Evolutionary conservation across 1,140 invertebrate genomes (phyloP), one percentile per base, ranked within the genome.

Genomic region (Drosophila miranda): DNA sequence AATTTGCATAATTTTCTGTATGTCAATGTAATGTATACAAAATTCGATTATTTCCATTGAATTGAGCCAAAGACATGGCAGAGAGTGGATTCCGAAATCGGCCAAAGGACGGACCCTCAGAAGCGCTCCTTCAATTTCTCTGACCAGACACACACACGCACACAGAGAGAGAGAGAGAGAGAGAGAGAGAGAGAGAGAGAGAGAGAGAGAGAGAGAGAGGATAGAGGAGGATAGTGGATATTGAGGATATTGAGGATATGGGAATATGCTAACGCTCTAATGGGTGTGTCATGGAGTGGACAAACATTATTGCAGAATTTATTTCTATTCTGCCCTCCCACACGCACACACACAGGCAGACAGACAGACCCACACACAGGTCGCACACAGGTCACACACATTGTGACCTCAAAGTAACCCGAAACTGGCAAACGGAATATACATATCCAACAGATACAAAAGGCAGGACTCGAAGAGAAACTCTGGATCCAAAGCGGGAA

Each of bases 41-140:
- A 87, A 87, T 78, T 87, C 82, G 83, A 87, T 87, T 87, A 87
- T 88, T 87, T 87, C 83, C 78, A 82, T 87, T 82, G 78, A 88
- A 87, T 82, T 88, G 82, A 87, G 61, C 82, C 75, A 75, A 74
- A 87, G 82, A 87, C 78, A 78, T 87, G 75, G 80, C 62, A 38
- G 34, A 38, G 64, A 79, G 75, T 84, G 80, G 79, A 83, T 75
- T 83, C 34, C 49, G 58, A 70, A 87, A 62, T 75, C 19, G 82
- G 70, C 87, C 82, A 87, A 72, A 54, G 66, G 55, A 38, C 11
- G 52, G 42, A 52, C 57, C 76, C 62, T 64, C 11, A 48, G 44
- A 30, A 52, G 38, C 55, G 38, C 59, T 23, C 43, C 51, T 43
- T 19, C 28, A 34, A 42, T 19, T 13, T 34, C 44, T 28, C 58